A percentile compares a stretch with the other conserved stretches of the same genome.
Conservation (phyloP, 2,113 vertebrate genomes). For the Conger conger region DNA sequence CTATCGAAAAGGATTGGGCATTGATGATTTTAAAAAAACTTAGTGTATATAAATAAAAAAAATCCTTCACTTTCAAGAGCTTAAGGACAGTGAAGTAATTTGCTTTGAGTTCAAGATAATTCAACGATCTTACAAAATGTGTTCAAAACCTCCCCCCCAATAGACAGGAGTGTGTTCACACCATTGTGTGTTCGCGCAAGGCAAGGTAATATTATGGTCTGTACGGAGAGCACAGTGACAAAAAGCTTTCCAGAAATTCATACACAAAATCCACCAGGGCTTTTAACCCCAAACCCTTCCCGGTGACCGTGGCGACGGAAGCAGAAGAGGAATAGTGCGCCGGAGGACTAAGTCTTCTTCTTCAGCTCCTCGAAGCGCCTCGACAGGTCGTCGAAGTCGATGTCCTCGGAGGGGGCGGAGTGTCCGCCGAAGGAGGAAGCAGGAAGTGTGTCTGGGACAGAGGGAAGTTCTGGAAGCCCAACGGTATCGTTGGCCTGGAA, state of each 20-base stretch:
- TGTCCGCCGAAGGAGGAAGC: slow-evolving; percentile 76
- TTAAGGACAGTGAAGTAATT: neutral
- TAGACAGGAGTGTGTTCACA: neutral
- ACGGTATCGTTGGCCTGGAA: slow-evolving; percentile 71
- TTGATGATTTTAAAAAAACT: neutral
- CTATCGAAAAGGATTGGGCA: neutral
- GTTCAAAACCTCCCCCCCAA: neutral
- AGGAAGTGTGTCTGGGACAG: slow-evolving; percentile 91
- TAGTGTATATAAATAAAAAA: neutral
- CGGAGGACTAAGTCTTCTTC: slow-evolving; percentile 86
- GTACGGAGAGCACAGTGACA: neutral
- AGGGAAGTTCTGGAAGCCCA: slow-evolving; percentile 88
- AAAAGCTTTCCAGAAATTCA: slow-evolving; percentile 8
- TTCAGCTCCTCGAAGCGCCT: slow-evolving; percentile 95
- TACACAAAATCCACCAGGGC: neutral
- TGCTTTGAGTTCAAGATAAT: neutral
- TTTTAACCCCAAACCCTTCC: neutral
- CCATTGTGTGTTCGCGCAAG: neutral
- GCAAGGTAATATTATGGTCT: neutral
- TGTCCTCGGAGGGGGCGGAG: slow-evolving; percentile 84
- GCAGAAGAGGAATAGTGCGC: neutral
- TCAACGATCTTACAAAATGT: neutral
- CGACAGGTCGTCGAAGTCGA: slow-evolving; percentile 97
- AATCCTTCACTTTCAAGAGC: neutral
- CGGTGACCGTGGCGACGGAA: neutral